phyloP scores from a whole-genome alignment of 2,113 vertebrate species.

The Gallinago jamesoni region DNA sequence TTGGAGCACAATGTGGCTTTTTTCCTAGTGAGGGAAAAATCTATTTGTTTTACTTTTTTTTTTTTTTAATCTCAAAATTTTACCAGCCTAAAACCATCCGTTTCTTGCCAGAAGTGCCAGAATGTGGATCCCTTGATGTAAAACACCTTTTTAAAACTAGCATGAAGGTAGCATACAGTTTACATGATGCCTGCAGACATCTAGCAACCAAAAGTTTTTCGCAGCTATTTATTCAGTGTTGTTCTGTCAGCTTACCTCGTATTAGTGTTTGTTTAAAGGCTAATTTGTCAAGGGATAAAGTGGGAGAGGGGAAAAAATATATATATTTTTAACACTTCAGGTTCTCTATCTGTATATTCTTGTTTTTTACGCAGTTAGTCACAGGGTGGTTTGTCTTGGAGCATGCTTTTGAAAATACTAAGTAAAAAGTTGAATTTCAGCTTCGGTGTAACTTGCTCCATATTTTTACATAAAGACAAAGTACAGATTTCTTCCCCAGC shows the following conservation, averaged over 20 bases:
- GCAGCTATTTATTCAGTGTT: conserved; percentile 37
- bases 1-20: not conserved
- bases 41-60: not conserved
- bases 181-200: conserved; percentile 49
- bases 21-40: not conserved
- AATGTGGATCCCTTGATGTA: conserved; percentile 27
- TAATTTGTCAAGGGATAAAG: conserved; percentile 15
- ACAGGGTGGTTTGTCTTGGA: conserved; percentile 22
- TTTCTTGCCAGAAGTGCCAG: conserved; percentile 71
- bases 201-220: conserved; percentile 52
- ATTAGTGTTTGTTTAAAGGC: conserved; percentile 24
- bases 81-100: conserved; percentile 39
- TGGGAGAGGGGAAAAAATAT: conserved; percentile 1
- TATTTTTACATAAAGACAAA: not conserved
- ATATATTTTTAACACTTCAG: conserved; percentile 41
- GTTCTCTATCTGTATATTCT: conserved; percentile 38
- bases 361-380: conserved; percentile 19
- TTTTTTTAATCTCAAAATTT: not conserved
- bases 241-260: conserved; percentile 31
- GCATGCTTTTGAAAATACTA: conserved; percentile 1
- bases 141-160: conserved; percentile 46
- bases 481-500: not conserved
- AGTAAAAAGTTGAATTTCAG: not conserved
- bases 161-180: conserved; percentile 58
- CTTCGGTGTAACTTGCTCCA: not conserved